Conservation (phyloP, 35 echinoderm and acorn worm species). For the Apostichopus parvimensis region DNA sequence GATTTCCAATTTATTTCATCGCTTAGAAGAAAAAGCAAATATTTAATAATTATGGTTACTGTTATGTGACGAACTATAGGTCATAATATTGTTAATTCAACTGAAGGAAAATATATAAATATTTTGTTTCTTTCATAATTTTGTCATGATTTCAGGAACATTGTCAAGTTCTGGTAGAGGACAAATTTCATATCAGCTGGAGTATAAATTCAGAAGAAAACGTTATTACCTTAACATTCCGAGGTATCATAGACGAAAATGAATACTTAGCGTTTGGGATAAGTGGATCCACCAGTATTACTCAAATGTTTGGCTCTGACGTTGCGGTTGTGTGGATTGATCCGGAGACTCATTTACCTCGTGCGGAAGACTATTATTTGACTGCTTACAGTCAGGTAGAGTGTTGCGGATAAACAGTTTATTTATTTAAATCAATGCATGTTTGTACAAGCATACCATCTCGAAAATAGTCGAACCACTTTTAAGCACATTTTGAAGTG, state of each 20-base stretch:
- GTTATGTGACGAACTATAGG: too few relatives aligned
- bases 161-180: slow-evolving; percentile 60
- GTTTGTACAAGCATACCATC: too few relatives aligned
- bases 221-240: background rate
- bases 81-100: too few relatives aligned
- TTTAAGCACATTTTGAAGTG: too few relatives aligned
- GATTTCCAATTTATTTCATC: too few relatives aligned
- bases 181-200: slow-evolving; percentile 79
- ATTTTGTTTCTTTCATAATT: too few relatives aligned
- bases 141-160: slow-evolving; percentile 48
- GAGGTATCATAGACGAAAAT: slow-evolving; percentile 28
- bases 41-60: background rate
- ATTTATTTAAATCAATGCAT: too few relatives aligned
- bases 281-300: slow-evolving; percentile 61
- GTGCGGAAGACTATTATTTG: slow-evolving; percentile 12
- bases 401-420: too few relatives aligned
- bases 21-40: too few relatives aligned
- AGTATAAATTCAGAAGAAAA: background rate
- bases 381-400: slow-evolving; percentile 16
- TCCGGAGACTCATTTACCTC: background rate
- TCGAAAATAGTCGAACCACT: too few relatives aligned
- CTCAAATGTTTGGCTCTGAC: slow-evolving; percentile 72
- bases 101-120: too few relatives aligned
- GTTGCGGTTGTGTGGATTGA: slow-evolving; percentile 53
- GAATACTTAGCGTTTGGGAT: slow-evolving; percentile 85